Percentiles rank a stretch among this genome's conserved stretches.
phyloP scores from a whole-genome alignment of 2,888 invertebrate species.

The Epirrhoe alternata region DNA sequence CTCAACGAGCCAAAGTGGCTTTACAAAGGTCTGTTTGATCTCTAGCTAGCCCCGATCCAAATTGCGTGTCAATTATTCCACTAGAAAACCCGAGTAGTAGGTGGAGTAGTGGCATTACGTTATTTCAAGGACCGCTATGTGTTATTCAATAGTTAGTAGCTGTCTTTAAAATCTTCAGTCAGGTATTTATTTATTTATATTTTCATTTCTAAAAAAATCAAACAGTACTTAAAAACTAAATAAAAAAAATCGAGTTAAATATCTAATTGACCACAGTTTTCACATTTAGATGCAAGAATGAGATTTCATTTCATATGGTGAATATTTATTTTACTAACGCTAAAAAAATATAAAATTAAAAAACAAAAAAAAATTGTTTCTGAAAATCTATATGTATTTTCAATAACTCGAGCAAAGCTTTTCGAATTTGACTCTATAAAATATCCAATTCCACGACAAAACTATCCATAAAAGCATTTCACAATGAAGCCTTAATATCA shows the following conservation, averaged over 20 bases:
- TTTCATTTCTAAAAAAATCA: too few relatives aligned
- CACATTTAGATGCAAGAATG: too few relatives aligned
- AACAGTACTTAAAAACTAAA: too few relatives aligned
- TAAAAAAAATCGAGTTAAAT: too few relatives aligned
- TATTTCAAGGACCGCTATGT: background rate
- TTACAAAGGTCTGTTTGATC: conserved; percentile 9
- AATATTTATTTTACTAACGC: background rate
- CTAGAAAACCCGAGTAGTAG: background rate
- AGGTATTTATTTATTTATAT: too few relatives aligned
- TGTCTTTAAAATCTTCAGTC: too few relatives aligned
- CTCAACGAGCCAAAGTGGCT: conserved; percentile 7
- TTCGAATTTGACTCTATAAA: background rate
- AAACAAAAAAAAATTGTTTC: background rate
- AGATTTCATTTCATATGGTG: too few relatives aligned
- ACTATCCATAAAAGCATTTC: background rate
- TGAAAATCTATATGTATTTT: background rate
- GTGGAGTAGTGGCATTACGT: background rate
- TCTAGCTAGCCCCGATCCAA: conserved; percentile 1
- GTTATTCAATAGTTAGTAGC: too few relatives aligned
- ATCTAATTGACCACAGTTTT: too few relatives aligned
- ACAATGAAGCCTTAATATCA: conserved; percentile 6
- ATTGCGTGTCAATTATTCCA: conserved; percentile 6
- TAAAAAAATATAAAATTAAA: background rate
- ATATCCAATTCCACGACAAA: background rate
- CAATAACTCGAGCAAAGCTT: background rate